Evolutionary conservation across 2,888 invertebrate genomes (phyloP), one percentile per base, ranked within the genome.

Genomic region (Cephus pygmeus): DNA sequence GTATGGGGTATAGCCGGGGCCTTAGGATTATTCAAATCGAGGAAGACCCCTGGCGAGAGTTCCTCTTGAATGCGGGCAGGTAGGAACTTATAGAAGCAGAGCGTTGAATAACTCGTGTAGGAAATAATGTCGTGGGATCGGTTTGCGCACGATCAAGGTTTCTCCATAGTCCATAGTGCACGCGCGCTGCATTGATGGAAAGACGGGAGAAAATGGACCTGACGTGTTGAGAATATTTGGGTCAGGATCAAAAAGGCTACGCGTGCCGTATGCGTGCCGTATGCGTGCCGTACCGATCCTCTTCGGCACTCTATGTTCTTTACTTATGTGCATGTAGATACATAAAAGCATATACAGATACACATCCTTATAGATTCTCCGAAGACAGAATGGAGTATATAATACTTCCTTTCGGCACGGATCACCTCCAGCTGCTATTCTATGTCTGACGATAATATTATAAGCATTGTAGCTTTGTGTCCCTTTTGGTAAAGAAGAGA

Each of bases 41-140:
- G 80, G 81, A 79, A 81, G 69, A 74, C 77, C 73, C 79, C 74
- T 73, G 76, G 69, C 79, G 80, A 79, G 81, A 82, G 80, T 81
- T 78, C 80, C 73, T 83, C 81, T 80, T 56, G 56, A 56, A 56
- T 56, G 56, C 56, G 56, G 56, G 56, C 56, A 56, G 56, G 56
- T 56, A 56, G 56, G 56, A 56, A 56, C 56, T 56, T 56, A 56
- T 56, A 56, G 56, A 56, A 56, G 56, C 56, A 56, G 23, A 56
- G 56, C 56, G 71, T 34, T 75, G 76, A 83, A 83, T 83, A 79
- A 83, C 82, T 80, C 81, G 80, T 79, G 83, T 83, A 81, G 84
- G 82, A 84, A 87, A 85, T 84, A 86, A 86, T 84, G 84, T 88
- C 88, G 87, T 86, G 87, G 84, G 87, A 87, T 83, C 82, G 84